A percentile compares a stretch with the other conserved stretches of the same genome.
phyloP scores from a whole-genome alignment of 2,113 vertebrate genomes.

The Odocoileus virginianus region DNA sequence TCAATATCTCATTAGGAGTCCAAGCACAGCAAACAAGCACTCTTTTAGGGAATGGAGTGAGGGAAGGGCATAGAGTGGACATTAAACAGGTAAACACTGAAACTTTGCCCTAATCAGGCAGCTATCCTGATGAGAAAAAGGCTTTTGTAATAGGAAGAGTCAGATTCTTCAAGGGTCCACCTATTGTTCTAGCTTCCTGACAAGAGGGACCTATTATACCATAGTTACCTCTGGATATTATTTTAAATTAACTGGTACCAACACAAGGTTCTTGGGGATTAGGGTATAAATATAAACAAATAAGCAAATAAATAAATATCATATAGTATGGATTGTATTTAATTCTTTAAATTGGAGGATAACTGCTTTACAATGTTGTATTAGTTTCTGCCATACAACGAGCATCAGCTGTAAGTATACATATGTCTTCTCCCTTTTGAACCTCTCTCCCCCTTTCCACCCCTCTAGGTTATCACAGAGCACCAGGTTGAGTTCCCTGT shows the following conservation, averaged over 20 bases:
- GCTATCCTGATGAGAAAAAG: neutral
- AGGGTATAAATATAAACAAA: neutral
- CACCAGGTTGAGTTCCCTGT: neutral
- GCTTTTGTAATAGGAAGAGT: neutral
- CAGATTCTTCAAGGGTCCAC: neutral
- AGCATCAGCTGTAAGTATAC: neutral
- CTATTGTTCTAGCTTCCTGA: neutral
- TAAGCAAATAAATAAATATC: neutral
- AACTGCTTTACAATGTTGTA: neutral
- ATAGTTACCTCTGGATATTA: neutral
- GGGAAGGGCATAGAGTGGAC: neutral
- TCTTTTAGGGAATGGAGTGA: neutral
- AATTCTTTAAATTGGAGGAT: neutral
- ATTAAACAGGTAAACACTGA: neutral
- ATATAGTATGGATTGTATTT: neutral
- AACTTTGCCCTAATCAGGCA: neutral
- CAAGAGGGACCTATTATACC: neutral
- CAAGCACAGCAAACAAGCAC: neutral
- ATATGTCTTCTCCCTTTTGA: neutral
- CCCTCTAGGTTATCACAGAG: neutral
- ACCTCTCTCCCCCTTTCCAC: neutral
- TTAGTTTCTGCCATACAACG: neutral
- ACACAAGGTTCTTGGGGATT: neutral
- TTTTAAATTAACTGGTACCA: neutral
- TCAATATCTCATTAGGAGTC: constrained; percentile 29